A percentile compares a stretch with the other conserved stretches of the same genome.
Conservation (phyloP, 2,113 vertebrate genomes). For the Arvicanthis niloticus region DNA sequence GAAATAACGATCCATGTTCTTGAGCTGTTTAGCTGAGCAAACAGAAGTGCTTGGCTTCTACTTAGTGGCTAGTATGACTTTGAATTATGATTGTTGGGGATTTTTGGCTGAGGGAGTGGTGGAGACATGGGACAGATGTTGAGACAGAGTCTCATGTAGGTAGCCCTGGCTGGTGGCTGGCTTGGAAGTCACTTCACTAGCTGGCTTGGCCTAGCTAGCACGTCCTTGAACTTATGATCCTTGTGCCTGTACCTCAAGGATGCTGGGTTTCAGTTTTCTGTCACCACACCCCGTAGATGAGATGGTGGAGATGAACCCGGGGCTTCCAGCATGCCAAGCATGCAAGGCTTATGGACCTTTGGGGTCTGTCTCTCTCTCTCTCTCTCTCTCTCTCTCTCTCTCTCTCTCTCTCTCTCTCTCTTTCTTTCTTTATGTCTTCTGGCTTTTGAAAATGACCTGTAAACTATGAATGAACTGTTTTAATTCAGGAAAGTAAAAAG, state of each 20-base stretch:
- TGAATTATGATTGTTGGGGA: not conserved
- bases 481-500: not conserved
- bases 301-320: not conserved
- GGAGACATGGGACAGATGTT: not conserved
- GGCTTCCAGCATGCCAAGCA: not conserved
- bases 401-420: not conserved
- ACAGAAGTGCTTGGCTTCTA: not conserved
- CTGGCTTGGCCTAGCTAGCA: not conserved
- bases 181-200: not conserved
- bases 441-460: slow-evolving; percentile 8
- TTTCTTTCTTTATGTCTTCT: not conserved
- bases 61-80: not conserved
- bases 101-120: not conserved
- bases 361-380: not conserved
- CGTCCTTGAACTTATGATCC: not conserved
- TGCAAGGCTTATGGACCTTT: no score
- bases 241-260: not conserved
- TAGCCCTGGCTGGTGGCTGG: not conserved
- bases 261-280: not conserved
- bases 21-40: not conserved
- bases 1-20: not conserved
- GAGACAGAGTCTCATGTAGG: not conserved
- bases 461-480: not conserved
- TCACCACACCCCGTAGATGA: not conserved
- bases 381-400: not conserved